Percentiles rank a stretch among this genome's conserved stretches.
Conservation (phyloP, 2,888 invertebrate genomes). For the Pandemis heparana region DNA sequence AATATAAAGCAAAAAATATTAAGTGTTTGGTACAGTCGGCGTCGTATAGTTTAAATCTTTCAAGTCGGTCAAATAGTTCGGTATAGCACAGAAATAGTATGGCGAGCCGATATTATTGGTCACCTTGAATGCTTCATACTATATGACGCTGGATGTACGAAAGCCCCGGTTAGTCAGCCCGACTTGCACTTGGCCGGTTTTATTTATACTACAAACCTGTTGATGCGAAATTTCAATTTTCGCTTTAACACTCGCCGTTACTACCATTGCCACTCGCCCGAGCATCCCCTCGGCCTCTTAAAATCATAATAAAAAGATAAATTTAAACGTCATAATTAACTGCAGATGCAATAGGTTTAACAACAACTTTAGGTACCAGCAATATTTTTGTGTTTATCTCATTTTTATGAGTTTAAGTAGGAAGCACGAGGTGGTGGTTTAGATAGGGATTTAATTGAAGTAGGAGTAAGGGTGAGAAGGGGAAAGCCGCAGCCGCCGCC, state of each 20-base stretch:
- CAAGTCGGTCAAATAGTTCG: too few relatives aligned
- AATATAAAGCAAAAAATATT: too few relatives aligned
- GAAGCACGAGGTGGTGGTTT: conserved; percentile 76
- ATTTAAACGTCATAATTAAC: conserved; percentile 59
- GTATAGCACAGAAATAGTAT: too few relatives aligned
- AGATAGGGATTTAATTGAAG: conserved; percentile 85
- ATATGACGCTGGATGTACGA: background rate
- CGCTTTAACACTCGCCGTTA: background rate
- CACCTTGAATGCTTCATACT: too few relatives aligned
- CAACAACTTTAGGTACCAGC: conserved; percentile 71
- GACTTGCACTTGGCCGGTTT: background rate
- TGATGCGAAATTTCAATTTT: background rate
- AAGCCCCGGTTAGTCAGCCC: background rate
- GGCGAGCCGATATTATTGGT: too few relatives aligned
- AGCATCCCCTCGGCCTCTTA: conserved; percentile 48
- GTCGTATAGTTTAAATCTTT: too few relatives aligned
- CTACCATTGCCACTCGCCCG: background rate
- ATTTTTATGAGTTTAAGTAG: conserved; percentile 80
- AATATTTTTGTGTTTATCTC: conserved; percentile 81
- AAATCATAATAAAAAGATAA: conserved; percentile 46
- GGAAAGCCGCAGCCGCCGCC: conserved; percentile 64
- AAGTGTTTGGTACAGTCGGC: too few relatives aligned
- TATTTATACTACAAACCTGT: background rate
- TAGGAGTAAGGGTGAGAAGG: conserved; percentile 65
- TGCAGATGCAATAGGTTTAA: conserved; percentile 61